phyloP scores from a whole-genome alignment of 2,888 invertebrate genomes.

The Heliconius charithonia region DNA sequence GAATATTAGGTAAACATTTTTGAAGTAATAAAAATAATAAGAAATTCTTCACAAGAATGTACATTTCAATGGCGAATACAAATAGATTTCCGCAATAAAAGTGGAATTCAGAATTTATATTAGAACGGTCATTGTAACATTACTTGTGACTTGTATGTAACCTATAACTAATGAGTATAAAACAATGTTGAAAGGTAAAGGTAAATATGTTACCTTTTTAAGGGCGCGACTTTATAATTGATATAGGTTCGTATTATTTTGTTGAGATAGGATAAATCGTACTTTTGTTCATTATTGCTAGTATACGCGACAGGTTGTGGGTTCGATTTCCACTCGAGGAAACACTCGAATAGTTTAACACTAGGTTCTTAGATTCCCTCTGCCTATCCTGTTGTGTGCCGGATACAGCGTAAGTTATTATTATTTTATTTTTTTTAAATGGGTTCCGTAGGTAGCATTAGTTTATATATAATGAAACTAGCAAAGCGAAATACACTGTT shows the following conservation, averaged over 20 bases:
- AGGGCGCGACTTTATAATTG: neutral
- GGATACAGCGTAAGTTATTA: too few species aligned
- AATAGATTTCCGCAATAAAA: constrained; percentile 10
- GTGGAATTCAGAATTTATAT: neutral
- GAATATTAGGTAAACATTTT: neutral
- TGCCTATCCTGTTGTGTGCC: too few species aligned
- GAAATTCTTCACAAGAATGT: neutral
- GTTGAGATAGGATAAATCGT: neutral
- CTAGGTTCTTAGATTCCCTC: too few species aligned
- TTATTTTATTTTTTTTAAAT: too few species aligned
- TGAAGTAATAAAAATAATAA: neutral
- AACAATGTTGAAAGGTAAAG: neutral
- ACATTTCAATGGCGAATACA: neutral
- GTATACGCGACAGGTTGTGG: too few species aligned
- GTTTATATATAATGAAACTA: neutral
- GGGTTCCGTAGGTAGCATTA: neutral
- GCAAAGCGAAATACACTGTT: neutral
- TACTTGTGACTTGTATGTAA: too few species aligned
- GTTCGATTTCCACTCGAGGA: too few species aligned
- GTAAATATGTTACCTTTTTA: neutral
- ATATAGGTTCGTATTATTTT: neutral
- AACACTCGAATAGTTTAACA: too few species aligned
- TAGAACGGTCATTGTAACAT: neutral
- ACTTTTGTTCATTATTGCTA: neutral
- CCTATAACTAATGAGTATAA: neutral